A percentile compares a stretch with the other conserved stretches of the same genome.
These are phyloP conservation scores for Cassiopea xamachana DNA, from an alignment of 30 jellyfish, hydroid and myxozoan species.

Conservation along the genomic window DNA sequence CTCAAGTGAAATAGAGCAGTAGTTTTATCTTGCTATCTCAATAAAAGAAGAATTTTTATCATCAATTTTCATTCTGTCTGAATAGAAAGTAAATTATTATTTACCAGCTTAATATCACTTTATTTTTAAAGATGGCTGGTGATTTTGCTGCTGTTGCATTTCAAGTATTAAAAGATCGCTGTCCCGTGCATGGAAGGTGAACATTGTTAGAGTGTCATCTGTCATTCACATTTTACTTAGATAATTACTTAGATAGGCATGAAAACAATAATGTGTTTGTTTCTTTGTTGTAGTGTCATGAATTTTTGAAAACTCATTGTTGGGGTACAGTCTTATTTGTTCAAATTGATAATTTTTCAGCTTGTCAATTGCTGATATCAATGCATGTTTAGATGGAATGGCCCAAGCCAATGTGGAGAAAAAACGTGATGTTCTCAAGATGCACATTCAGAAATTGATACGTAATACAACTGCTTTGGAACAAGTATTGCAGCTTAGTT, in stretches of 20 bases:
- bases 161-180: constrained; percentile 80
- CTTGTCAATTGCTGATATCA: constrained; percentile 74
- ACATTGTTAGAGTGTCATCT: constrained; percentile 15
- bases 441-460: constrained; percentile 73
- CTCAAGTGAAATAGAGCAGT: too few species aligned
- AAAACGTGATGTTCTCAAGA: constrained; percentile 65
- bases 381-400: constrained; percentile 78
- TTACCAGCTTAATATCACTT: background rate
- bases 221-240: background rate
- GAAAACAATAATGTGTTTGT: background rate
- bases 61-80: too few species aligned
- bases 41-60: too few species aligned
- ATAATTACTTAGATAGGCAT: background rate
- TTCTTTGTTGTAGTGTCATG: background rate
- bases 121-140: constrained; percentile 84
- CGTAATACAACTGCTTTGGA: constrained; percentile 88
- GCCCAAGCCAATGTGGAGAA: constrained; percentile 93
- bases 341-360: constrained; percentile 64
- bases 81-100: too few species aligned
- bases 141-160: constrained; percentile 97
- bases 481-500: constrained; percentile 41
- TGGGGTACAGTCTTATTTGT: background rate
- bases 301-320: background rate
- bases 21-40: too few species aligned
- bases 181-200: constrained; percentile 97